Evolutionary conservation across 1,140 invertebrate species (phyloP).

Genomic region (Drosophila pseudoobscura): DNA sequence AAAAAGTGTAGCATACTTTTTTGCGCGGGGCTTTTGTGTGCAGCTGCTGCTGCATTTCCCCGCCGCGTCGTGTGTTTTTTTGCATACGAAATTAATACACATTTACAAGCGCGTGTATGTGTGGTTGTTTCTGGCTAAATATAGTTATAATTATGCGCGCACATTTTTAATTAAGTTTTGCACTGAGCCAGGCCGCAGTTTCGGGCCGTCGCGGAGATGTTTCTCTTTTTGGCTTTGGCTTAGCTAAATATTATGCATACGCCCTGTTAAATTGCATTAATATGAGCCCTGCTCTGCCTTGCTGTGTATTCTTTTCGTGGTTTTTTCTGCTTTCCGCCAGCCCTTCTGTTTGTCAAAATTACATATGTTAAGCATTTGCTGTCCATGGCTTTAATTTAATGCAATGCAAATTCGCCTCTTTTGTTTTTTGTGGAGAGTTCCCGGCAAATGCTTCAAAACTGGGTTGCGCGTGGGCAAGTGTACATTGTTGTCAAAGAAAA

Average conservation of each 20-base stretch:
- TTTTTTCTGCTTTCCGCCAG: conserved; percentile 14
- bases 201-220: conserved; percentile 17
- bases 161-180: conserved; percentile 81
- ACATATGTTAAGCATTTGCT: conserved; percentile 74
- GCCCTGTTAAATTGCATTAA: conserved; percentile 80
- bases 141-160: conserved; percentile 81
- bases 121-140: conserved; percentile 68
- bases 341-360: conserved; percentile 62
- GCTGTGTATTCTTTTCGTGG: conserved; percentile 27
- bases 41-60: conserved; percentile 25
- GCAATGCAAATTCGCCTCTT: conserved; percentile 37
- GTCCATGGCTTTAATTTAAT: conserved; percentile 56
- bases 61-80: conserved; percentile 13
- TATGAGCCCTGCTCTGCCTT: conserved; percentile 45
- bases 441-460: conserved; percentile 45
- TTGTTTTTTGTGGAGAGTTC: conserved; percentile 24
- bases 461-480: conserved; percentile 31
- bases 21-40: conserved; percentile 65
- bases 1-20: conserved; percentile 70
- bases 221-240: conserved; percentile 48
- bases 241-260: conserved; percentile 81
- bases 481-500: conserved; percentile 3
- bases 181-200: conserved; percentile 23
- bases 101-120: conserved; percentile 42
- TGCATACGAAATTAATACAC: conserved; percentile 76